Percentiles rank a stretch among this genome's conserved stretches.
Conservation (phyloP, 2,888 invertebrate species). For the Metacarcinus magister region DNA sequence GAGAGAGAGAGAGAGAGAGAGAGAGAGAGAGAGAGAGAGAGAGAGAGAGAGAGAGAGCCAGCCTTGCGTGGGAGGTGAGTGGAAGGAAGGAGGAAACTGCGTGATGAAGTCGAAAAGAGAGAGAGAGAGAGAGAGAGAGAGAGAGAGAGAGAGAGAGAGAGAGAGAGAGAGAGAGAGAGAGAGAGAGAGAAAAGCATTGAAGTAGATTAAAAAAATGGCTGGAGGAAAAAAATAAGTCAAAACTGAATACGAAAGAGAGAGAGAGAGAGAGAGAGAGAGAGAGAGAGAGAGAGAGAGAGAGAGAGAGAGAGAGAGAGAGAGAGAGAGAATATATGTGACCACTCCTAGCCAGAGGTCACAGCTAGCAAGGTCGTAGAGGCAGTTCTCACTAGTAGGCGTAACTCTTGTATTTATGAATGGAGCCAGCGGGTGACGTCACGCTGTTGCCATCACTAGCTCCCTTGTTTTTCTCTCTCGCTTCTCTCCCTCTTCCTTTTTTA, state of each 20-base stretch:
- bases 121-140: conserved; percentile 38
- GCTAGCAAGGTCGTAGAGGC: background rate
- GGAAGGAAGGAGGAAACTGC: background rate
- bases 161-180: background rate
- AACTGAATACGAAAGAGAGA: background rate
- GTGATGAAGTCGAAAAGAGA: background rate
- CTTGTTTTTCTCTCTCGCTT: background rate
- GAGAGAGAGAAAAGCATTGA: background rate
- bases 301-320: conserved; percentile 39
- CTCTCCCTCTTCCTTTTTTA: background rate
- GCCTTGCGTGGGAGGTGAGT: background rate
- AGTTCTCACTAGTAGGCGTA: background rate
- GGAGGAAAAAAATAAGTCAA: background rate
- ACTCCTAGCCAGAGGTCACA: background rate
- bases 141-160: conserved; percentile 10
- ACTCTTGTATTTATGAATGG: conserved; percentile 28
- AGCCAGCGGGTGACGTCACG: background rate
- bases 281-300: background rate
- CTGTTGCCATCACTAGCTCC: conserved; percentile 18
- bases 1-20: conserved; percentile 5
- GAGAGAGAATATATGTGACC: background rate
- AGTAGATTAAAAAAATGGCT: background rate
- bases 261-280: background rate
- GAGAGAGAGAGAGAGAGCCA: conserved; percentile 34
- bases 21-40: conserved; percentile 21